Conservation (phyloP, 2,797 vertebrate species). For the Alca torda region DNA sequence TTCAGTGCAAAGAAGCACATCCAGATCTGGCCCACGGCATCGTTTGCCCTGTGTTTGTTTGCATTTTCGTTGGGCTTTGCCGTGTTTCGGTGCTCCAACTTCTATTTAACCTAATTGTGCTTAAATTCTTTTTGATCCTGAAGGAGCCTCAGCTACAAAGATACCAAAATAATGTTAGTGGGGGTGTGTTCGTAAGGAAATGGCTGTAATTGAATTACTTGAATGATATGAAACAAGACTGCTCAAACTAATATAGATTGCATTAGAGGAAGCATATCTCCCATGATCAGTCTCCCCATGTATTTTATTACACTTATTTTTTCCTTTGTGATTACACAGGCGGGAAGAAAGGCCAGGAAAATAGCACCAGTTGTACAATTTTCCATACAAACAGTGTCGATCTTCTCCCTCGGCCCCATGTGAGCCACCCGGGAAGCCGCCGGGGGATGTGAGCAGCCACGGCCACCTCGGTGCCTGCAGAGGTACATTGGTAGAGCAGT, state of each 20-base stretch:
- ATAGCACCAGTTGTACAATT: background rate
- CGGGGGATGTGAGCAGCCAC: accelerated
- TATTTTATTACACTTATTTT: background rate
- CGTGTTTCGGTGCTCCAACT: background rate
- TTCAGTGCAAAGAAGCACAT: background rate
- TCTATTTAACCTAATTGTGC: background rate
- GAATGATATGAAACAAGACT: background rate
- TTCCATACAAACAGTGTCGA: background rate
- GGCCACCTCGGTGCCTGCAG: accelerated
- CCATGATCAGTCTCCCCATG: background rate
- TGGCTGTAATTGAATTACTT: background rate
- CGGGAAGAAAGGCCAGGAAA: background rate
- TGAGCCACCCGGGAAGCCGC: accelerated
- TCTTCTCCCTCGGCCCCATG: accelerated
- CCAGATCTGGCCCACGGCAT: background rate
- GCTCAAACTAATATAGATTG: background rate
- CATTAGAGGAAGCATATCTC: background rate
- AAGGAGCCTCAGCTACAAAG: background rate
- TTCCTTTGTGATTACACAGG: background rate
- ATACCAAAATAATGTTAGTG: background rate
- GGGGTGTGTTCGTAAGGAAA: background rate
- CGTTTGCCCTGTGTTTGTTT: background rate
- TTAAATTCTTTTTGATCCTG: constrained; percentile 1
- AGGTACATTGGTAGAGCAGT: too few relatives aligned
- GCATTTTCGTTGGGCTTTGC: background rate